Base-by-base conservation (phyloP, 2,888 invertebrate species). In the Rotaria sp. region DNA sequence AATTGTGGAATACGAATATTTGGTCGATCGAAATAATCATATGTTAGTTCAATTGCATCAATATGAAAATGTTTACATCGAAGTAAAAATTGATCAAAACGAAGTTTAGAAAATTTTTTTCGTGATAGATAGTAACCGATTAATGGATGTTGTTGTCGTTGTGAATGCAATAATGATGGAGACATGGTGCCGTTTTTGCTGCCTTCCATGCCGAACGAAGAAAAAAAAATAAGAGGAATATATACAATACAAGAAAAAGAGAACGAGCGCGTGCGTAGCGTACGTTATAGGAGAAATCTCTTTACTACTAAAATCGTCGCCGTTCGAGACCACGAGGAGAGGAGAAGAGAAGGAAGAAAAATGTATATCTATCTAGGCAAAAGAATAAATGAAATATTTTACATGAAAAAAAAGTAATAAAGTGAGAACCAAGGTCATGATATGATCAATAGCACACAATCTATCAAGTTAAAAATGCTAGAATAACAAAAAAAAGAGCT, bases 61-160 rank as follows among this genome's bases (percentile, higher is more conserved):
- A 80, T 80, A 45, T 80, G 80, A 80, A 18, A 41, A n/a, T n/a
- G 41, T 80, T 80, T 80, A 26, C 80, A 80, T 26, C 45, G 45
- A 45, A 80, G 41, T 80, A 80, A 45, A 80, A 80, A 80, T 80
- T 80, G 80, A n/a, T 80, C 80, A 45, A 80, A 80, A 45, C 45
- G 80, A 45, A 80, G 45, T 80, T 80, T 80, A 0, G 41, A 80
- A n/a, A 45, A 13, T 45, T 80, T 80, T 80, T 80, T 80, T n/a
- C 45, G 45, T 26, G 80, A n/a, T 1, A 80, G n/a, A 80, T 45
- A 45, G 38, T 80, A 80, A 24, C 80, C 80, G 21, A 80, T 80
- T 30, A 67, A 67, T 21, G 21, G 67, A 10, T 67, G 67, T 35
- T 67, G 35, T 30, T 67, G 67, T 67, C 67, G 67, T 67, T 67